These are phyloP conservation scores for Fistularia tabacaria DNA, from an alignment of 2,797 vertebrate species.

Conservation along the genomic window DNA sequence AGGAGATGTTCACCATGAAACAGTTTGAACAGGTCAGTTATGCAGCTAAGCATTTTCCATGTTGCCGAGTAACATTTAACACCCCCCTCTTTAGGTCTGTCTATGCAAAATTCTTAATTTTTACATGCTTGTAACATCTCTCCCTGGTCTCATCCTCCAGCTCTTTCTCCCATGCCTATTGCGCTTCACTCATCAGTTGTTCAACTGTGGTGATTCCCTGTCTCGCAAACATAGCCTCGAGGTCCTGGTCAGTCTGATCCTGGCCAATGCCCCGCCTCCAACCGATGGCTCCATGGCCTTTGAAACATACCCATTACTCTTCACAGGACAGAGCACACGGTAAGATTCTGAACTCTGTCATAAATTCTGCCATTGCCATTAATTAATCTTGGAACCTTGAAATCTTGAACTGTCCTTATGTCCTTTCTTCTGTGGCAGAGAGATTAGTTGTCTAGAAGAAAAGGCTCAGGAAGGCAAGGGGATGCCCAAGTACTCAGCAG, in stretches of 20 bases:
- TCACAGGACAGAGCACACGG: slow-evolving; percentile 74
- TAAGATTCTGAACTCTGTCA: slow-evolving; percentile 57
- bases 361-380: not conserved
- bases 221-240: slow-evolving; percentile 74
- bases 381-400: not conserved
- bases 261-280: slow-evolving; percentile 90
- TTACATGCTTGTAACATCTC: not conserved
- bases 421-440: slow-evolving; percentile 16
- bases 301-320: slow-evolving; percentile 91
- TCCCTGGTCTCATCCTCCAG: slow-evolving; percentile 61
- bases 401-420: not conserved
- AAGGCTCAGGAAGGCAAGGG: not conserved
- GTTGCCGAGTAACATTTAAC: not conserved
- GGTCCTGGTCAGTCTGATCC: slow-evolving; percentile 83
- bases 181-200: slow-evolving; percentile 76
- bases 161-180: slow-evolving; percentile 88
- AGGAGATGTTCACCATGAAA: slow-evolving; percentile 88
- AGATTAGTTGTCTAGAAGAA: slow-evolving; percentile 15
- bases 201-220: slow-evolving; percentile 61
- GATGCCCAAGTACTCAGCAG: slow-evolving; percentile 30
- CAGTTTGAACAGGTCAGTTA: slow-evolving; percentile 88
- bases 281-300: slow-evolving; percentile 90
- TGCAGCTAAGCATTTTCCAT: not conserved
- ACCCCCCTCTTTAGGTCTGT: not conserved
- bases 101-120: no score